phyloP scores from a whole-genome alignment of 2,888 invertebrate species.

The Calameuta filiformis region DNA sequence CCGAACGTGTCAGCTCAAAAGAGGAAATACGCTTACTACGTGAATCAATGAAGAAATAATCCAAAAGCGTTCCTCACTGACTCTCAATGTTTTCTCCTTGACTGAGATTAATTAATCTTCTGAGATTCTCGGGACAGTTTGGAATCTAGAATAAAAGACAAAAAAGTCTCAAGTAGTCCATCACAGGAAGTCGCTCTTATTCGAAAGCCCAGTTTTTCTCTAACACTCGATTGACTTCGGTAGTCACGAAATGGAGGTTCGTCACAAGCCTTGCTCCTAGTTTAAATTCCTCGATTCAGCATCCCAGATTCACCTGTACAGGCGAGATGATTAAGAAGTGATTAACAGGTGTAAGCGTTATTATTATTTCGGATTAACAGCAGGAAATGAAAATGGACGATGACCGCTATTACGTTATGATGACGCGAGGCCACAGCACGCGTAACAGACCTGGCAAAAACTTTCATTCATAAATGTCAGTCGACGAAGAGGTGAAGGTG shows the following conservation, averaged over 20 bases:
- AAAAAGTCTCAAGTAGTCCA: not conserved
- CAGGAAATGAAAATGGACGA: not conserved
- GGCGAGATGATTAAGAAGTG: not conserved
- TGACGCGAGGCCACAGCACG: slow-evolving; percentile 24
- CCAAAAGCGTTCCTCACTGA: not conserved
- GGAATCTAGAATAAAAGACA: not conserved
- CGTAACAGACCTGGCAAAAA: slow-evolving; percentile 7
- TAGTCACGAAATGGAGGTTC: slow-evolving; percentile 13
- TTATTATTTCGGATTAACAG: not conserved
- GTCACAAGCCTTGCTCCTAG: not conserved
- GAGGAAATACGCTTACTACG: not conserved
- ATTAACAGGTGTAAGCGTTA: not conserved
- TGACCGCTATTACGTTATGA: slow-evolving; percentile 2
- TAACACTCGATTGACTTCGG: slow-evolving; percentile 13
- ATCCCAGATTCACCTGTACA: not conserved
- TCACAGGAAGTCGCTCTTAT: slow-evolving; percentile 14
- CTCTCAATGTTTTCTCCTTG: not conserved
- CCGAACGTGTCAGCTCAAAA: not conserved
- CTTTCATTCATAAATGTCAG: slow-evolving; percentile 24
- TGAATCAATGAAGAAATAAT: not conserved
- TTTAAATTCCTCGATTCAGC: not conserved
- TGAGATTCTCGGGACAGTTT: not conserved
- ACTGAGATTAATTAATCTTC: not conserved
- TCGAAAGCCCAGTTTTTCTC: not conserved
- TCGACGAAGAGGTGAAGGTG: not conserved